These are phyloP conservation scores for Copsychus sechellarum DNA, from an alignment of 2,113 vertebrate species.

Conservation along the genomic window DNA sequence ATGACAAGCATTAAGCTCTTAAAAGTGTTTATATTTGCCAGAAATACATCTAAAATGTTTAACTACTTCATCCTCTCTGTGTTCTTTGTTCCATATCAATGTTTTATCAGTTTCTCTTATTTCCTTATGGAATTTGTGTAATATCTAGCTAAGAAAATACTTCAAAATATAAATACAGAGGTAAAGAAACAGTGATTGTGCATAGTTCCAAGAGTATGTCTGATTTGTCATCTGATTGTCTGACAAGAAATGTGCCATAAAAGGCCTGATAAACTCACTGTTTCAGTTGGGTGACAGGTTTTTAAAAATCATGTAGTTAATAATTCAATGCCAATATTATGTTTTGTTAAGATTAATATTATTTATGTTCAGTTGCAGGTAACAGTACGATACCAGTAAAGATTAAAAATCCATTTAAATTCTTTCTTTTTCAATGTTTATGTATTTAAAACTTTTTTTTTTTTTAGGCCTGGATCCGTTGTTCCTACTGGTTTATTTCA, in stretches of 20 bases:
- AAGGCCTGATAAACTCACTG: neutral
- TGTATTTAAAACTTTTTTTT: neutral
- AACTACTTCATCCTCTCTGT: neutral
- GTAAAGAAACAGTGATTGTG: neutral
- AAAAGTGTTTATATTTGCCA: neutral
- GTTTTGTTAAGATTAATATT: neutral
- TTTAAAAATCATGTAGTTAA: accelerated
- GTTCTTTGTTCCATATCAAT: neutral
- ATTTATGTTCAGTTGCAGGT: neutral
- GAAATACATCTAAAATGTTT: neutral
- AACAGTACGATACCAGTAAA: neutral
- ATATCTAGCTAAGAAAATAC: neutral
- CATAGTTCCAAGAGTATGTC: neutral
- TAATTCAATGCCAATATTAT: neutral
- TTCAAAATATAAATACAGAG: neutral
- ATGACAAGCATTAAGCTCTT: neutral
- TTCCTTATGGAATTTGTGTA: neutral
- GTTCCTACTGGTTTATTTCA: constrained; percentile 96
- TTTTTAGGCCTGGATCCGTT: constrained; percentile 89
- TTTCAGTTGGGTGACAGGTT: neutral
- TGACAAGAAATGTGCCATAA: neutral
- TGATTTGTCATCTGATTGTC: neutral
- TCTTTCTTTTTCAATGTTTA: neutral
- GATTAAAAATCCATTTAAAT: neutral
- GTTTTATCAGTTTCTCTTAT: neutral